Evolutionary conservation across 2,113 vertebrate genomes (phyloP), one percentile per base, ranked within the genome.

Genomic region (Alectura lathami): DNA sequence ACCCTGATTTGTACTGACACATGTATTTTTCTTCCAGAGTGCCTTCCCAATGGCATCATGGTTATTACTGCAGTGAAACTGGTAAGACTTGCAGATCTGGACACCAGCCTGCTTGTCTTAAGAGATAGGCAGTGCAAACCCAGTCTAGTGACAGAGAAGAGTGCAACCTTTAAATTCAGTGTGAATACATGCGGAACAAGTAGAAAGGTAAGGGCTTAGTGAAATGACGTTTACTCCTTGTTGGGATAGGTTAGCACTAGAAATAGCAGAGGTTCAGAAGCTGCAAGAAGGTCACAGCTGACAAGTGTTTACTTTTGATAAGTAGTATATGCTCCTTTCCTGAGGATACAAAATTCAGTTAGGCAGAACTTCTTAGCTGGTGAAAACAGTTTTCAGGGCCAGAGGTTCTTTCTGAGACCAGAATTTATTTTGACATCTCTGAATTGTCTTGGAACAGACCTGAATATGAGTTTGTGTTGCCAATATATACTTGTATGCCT

Each of bases 11-110:
- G 2, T 51, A 11, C 43, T 15, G 45, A 60, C 70, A 78, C 75
- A 66, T 8, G 0, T 40, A 2, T 32, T 15, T 74, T 78, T 75
- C 7, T 95, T 95, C 56, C 78, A 97, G 97, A 80, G 13, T 98
- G 97, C 56, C 57, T 95, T 20, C 91, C 97, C 26, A 94, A 92
- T 56, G 97, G 97, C 24, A 97, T 89, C 13, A 75, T 97, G 40
- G 40, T 88, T 57, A 40, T 98, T 50, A 96, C 93, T 27, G 94
- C 91, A 38, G 7, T 94, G 48, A 97, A 93, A 70, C 22, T 93
- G 22, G 59, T 16, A 38, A 91, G 74, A 29, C 6, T 66, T 48
- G 45, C 73, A 81, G 92, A 88, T 26, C 54, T 98, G 91, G 70
- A 96, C 34, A 89, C 88, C 10, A 91, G 82, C 53, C 29, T 50